Conservation (phyloP, 2,113 vertebrate species). For the Dolichotis patagonum region DNA sequence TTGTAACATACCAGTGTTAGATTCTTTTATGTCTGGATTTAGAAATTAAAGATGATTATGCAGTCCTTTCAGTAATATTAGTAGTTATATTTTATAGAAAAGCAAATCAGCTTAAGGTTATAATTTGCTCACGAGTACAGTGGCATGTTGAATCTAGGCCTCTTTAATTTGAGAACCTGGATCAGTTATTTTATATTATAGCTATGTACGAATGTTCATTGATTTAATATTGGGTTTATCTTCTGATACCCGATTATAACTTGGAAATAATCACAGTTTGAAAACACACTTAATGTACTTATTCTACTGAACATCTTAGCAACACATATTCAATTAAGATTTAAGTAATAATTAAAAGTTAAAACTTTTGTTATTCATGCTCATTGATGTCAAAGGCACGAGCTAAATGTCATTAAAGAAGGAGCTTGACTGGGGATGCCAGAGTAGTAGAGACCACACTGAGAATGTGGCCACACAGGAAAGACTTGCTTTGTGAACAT, state of each 20-base stretch:
- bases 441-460: background rate
- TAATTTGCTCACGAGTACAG: background rate
- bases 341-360: background rate
- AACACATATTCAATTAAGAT: background rate
- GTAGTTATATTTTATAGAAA: slow-evolving; percentile 59
- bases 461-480: background rate
- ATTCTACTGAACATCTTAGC: background rate
- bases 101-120: slow-evolving; percentile 81
- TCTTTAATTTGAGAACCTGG: background rate
- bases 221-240: background rate
- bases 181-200: background rate
- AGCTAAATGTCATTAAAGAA: background rate
- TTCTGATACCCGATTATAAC: background rate
- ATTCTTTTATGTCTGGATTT: slow-evolving; percentile 29
- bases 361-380: background rate
- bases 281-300: background rate
- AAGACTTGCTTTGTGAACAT: background rate
- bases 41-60: background rate
- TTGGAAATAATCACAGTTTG: background rate
- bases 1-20: background rate
- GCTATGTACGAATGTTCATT: background rate
- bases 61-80: background rate
- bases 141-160: background rate
- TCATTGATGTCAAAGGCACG: background rate
- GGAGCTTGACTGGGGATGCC: background rate